Evolutionary conservation across 2,113 vertebrate genomes (phyloP).

Genomic region (Nematolebias whitei): DNA sequence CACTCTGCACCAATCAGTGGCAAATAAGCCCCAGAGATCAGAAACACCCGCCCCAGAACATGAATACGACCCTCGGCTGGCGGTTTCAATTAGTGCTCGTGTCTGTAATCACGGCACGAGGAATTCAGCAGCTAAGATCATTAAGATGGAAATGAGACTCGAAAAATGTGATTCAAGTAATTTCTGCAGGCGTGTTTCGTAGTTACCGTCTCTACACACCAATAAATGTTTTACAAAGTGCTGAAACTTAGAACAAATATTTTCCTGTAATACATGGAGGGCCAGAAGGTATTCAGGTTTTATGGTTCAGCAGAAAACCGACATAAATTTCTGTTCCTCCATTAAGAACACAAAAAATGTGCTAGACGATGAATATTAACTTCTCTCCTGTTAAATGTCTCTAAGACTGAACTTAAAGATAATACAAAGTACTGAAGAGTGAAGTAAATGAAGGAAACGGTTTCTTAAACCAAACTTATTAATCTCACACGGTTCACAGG

Average conservation of each 20-base stretch:
- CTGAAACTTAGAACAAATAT: constrained; percentile 39
- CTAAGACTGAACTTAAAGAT: background rate
- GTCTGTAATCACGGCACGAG: constrained; percentile 52
- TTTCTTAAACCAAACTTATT: too few species aligned
- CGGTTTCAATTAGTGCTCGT: constrained; percentile 40
- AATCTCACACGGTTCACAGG: too few species aligned
- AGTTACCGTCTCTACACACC: constrained; percentile 19
- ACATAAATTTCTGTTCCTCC: constrained; percentile 43
- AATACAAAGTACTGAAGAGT: constrained; percentile 1
- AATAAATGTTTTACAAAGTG: constrained; percentile 33
- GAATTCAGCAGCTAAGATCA: constrained; percentile 43
- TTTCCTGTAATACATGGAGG: constrained; percentile 40
- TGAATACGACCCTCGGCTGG: constrained; percentile 42
- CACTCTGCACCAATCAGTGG: constrained; percentile 64
- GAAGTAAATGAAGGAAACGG: background rate
- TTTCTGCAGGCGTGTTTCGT: constrained; percentile 26
- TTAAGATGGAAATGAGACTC: constrained; percentile 33
- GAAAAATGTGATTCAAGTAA: constrained; percentile 24
- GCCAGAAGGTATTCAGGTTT: constrained; percentile 44
- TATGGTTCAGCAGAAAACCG: constrained; percentile 38
- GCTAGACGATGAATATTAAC: constrained; percentile 19
- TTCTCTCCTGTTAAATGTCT: constrained; percentile 12
- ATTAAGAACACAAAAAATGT: background rate
- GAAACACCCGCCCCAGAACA: constrained; percentile 54
- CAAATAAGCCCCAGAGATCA: constrained; percentile 64